A percentile compares a stretch with the other conserved stretches of the same genome.
phyloP scores from a whole-genome alignment of 2,888 invertebrate genomes.

The Mythimna lalbum region DNA sequence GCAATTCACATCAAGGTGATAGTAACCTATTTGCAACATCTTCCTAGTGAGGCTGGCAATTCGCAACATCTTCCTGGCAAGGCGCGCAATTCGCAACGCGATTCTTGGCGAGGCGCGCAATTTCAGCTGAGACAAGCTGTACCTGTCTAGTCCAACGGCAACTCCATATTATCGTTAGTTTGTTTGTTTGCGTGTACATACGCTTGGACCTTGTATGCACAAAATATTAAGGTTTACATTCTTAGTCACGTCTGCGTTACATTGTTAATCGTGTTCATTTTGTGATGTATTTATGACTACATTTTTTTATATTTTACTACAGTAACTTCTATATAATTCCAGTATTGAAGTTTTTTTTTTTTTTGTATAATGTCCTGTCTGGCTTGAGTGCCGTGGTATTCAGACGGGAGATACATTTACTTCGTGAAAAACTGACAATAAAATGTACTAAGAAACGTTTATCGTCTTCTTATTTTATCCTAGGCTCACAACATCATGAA shows the following conservation, averaged over 20 bases:
- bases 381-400: conserved; percentile 28
- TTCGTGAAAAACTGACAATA: conserved; percentile 73
- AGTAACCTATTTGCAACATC: background rate
- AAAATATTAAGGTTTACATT: conserved; percentile 54
- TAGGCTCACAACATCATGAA: too few species aligned
- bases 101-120: background rate
- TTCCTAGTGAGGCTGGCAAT: too few species aligned
- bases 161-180: conserved; percentile 70
- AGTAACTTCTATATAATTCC: conserved; percentile 48
- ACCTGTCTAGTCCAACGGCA: conserved; percentile 78
- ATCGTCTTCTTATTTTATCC: conserved; percentile 40
- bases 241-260: conserved; percentile 61
- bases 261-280: conserved; percentile 59
- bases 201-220: conserved; percentile 62
- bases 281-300: conserved; percentile 63
- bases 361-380: conserved; percentile 47
- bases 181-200: conserved; percentile 62
- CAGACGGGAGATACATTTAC: conserved; percentile 51
- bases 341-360: conserved; percentile 59
- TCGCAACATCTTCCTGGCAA: too few species aligned
- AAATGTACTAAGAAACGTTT: conserved; percentile 67
- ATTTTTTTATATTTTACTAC: conserved; percentile 49
- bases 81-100: too few species aligned
- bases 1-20: background rate
- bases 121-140: conserved; percentile 19